Evolutionary conservation across 2,113 vertebrate genomes (phyloP).

Genomic region (Conger conger): DNA sequence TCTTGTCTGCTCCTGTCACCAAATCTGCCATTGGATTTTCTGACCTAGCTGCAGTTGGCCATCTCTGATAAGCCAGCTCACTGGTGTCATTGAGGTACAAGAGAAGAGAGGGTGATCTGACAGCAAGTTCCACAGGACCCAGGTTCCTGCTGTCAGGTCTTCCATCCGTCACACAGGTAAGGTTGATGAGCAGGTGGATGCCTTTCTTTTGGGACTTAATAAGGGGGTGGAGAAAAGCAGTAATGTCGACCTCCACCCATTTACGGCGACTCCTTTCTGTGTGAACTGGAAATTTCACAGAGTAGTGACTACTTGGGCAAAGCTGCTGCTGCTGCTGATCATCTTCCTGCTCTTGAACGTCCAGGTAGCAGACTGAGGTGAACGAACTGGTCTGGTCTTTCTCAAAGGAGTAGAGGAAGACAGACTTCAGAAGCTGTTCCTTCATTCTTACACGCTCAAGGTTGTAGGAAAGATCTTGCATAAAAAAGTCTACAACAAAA

Average conservation of each 20-base stretch:
- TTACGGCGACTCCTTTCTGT: constrained; percentile 55
- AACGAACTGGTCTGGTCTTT: constrained; percentile 49
- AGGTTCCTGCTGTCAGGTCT: constrained; percentile 14
- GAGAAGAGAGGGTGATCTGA: constrained; percentile 78
- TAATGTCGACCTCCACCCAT: constrained; percentile 87
- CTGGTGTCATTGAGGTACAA: constrained; percentile 88
- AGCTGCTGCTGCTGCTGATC: constrained; percentile 51
- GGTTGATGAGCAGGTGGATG: constrained; percentile 74
- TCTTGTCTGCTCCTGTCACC: constrained; percentile 20
- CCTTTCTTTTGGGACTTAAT: constrained; percentile 69
- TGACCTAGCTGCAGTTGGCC: constrained; percentile 36
- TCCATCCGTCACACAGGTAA: constrained; percentile 71
- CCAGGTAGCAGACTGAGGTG: constrained; percentile 70
- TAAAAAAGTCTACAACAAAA: constrained; percentile 62
- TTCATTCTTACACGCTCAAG: constrained; percentile 77
- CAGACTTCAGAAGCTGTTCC: constrained; percentile 83
- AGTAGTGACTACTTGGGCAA: constrained; percentile 53
- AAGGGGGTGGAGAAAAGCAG: constrained; percentile 77
- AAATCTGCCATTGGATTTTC: constrained; percentile 7
- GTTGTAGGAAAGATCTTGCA: constrained; percentile 82
- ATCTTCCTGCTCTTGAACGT: constrained; percentile 57
- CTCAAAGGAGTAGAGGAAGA: constrained; percentile 82
- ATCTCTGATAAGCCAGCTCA: constrained; percentile 69
- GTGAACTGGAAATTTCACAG: constrained; percentile 66
- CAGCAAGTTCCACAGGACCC: constrained; percentile 41